Conservation (phyloP, 1,140 invertebrate species). For the Rhyacophila brunnea region DNA sequence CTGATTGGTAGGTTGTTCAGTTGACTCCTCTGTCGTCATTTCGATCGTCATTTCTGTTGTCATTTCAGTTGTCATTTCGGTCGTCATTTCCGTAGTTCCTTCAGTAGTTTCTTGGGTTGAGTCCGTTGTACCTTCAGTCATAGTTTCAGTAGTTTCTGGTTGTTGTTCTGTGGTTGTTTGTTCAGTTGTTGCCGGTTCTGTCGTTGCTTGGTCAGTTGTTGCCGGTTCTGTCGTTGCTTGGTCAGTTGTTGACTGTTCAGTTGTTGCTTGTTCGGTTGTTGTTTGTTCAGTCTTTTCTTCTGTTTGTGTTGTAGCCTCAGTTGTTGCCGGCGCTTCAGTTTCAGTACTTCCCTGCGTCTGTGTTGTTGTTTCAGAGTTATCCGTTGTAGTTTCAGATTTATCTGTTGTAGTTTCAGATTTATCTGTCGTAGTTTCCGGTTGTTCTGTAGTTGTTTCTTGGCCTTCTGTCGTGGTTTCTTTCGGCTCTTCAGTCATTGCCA, state of each 20-base stretch:
- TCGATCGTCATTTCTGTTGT: slow-evolving; percentile 30
- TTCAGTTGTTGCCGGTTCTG: slow-evolving; percentile 18
- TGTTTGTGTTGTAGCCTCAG: slow-evolving; percentile 31
- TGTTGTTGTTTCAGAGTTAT: slow-evolving; percentile 20
- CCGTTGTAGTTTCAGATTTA: slow-evolving; percentile 26
- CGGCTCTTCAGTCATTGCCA: slow-evolving; percentile 33
- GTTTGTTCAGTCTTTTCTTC: slow-evolving; percentile 29
- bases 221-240: slow-evolving; percentile 27
- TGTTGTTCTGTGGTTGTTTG: slow-evolving; percentile 10
- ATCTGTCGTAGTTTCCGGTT: slow-evolving; percentile 26
- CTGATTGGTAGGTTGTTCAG: slow-evolving; percentile 35
- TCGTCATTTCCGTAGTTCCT: slow-evolving; percentile 19
- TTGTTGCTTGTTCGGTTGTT: slow-evolving; percentile 20
- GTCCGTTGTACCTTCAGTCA: slow-evolving; percentile 34
- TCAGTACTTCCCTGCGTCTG: slow-evolving; percentile 20
- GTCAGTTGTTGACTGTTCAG: slow-evolving; percentile 26
- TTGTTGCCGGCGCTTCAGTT: slow-evolving; percentile 16
- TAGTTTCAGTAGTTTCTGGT: slow-evolving; percentile 31
- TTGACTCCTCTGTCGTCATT: slow-evolving; percentile 33
- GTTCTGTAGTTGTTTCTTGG: slow-evolving; percentile 19
- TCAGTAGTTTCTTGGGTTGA: slow-evolving; percentile 26
- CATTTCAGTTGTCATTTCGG: slow-evolving; percentile 29
- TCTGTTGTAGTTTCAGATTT: slow-evolving; percentile 17
- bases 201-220: slow-evolving; percentile 2
- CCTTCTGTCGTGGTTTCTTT: slow-evolving; percentile 35